phyloP scores from a whole-genome alignment of 2,888 invertebrate genomes.

The Drosophila anomelani region DNA sequence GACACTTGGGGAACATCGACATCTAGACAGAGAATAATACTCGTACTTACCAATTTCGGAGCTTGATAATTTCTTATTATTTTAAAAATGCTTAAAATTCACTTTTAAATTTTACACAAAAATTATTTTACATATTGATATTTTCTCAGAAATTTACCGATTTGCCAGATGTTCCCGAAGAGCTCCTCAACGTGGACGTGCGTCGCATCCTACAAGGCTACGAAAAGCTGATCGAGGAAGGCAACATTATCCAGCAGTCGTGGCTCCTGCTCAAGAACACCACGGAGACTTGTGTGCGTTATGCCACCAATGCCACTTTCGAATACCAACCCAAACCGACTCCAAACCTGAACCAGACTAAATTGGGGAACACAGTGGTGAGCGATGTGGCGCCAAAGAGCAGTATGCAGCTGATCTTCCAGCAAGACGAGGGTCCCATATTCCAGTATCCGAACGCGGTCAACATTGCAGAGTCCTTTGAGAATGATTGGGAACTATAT shows the following conservation, averaged over 20 bases:
- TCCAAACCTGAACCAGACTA: background rate
- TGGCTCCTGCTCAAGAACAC: conserved; percentile 57
- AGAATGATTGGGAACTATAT: background rate
- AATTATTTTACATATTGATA: background rate
- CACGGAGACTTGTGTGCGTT: conserved; percentile 60
- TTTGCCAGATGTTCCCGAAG: conserved; percentile 55
- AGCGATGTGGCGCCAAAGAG: background rate
- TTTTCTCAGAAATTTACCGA: conserved; percentile 48
- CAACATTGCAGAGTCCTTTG: background rate
- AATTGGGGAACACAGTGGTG: background rate
- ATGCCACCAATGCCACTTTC: conserved; percentile 11
- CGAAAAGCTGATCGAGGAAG: conserved; percentile 62
- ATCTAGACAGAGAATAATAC: background rate
- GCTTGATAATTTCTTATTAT: background rate
- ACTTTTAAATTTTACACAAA: background rate
- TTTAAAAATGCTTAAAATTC: background rate
- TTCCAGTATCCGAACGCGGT: conserved; percentile 1
- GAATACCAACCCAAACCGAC: background rate
- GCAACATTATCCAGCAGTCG: conserved; percentile 52
- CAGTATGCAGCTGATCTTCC: background rate
- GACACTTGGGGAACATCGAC: background rate
- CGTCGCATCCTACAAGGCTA: conserved; percentile 58
- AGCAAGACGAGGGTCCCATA: background rate
- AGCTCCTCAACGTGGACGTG: conserved; percentile 62
- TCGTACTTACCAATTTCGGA: no score